A percentile compares a stretch with the other conserved stretches of the same genome.
Evolutionary conservation across 1,140 invertebrate genomes (phyloP).

Genomic region (Drosophila lowei): DNA sequence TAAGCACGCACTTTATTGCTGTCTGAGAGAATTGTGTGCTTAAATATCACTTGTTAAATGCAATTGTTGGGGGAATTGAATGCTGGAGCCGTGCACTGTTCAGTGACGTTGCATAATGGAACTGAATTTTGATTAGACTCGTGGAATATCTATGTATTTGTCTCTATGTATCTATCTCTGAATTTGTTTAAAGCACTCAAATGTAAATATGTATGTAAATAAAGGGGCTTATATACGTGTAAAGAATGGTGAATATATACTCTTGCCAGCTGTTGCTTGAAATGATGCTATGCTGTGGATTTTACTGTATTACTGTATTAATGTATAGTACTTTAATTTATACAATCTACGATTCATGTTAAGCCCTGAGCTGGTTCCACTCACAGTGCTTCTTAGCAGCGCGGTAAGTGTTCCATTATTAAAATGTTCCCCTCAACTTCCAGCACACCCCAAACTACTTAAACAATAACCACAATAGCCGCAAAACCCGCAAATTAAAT

Average conservation of each 20-base stretch:
- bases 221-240: constrained; percentile 2
- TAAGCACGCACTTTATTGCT: constrained; percentile 42
- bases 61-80: constrained; percentile 33
- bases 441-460: neutral
- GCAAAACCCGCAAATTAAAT: neutral
- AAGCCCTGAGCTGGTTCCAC: no score
- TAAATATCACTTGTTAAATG: constrained; percentile 63
- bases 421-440: no score
- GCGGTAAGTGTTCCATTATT: no score
- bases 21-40: neutral
- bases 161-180: no score
- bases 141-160: constrained; percentile 27
- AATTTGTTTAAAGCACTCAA: constrained; percentile 49
- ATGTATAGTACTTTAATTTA: no score
- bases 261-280: neutral
- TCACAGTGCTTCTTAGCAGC: no score
- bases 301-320: neutral
- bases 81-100: constrained; percentile 29
- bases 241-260: neutral
- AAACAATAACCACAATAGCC: neutral
- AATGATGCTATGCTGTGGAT: neutral
- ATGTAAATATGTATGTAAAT: constrained; percentile 26
- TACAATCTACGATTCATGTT: no score
- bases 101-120: constrained; percentile 73
- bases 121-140: constrained; percentile 42